A percentile compares a stretch with the other conserved stretches of the same genome.
phyloP scores from a whole-genome alignment of 2,113 vertebrate species.

The Podarcis muralis region DNA sequence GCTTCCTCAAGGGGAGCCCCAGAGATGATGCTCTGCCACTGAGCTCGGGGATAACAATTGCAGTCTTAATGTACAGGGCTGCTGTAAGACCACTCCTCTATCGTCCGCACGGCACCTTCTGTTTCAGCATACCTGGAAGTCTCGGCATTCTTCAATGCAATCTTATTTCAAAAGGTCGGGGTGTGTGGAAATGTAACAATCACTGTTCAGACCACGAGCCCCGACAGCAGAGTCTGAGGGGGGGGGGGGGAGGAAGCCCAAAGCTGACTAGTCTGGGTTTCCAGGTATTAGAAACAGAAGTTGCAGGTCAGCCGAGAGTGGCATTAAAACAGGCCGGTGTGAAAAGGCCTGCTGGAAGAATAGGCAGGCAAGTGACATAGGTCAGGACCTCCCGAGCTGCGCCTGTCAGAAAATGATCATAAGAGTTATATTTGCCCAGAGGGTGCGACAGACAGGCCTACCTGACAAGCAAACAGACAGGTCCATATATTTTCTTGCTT shows the following conservation, averaged over 20 bases:
- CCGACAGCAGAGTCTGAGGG: neutral
- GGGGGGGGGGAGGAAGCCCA: too few species aligned
- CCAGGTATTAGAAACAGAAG: neutral
- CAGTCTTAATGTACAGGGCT: neutral
- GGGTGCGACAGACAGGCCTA: neutral
- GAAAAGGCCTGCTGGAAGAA: neutral
- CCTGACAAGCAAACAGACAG: constrained; percentile 21
- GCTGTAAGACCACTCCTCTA: neutral
- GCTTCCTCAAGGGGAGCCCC: too few species aligned
- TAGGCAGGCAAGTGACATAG: neutral
- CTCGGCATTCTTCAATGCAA: neutral
- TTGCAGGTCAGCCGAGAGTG: neutral
- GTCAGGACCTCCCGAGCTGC: neutral
- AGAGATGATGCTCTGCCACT: too few species aligned
- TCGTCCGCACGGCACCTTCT: neutral
- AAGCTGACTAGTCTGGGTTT: neutral
- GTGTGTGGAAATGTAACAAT: neutral
- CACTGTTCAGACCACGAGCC: neutral
- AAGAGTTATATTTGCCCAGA: constrained; percentile 15
- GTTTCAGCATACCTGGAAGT: neutral
- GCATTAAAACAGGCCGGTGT: neutral
- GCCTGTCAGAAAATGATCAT: neutral
- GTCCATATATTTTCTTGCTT: neutral
- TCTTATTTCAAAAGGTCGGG: neutral
- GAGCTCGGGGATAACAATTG: too few species aligned